phyloP scores from a whole-genome alignment of 2,113 vertebrate species.

The Antechinus flavipes region DNA sequence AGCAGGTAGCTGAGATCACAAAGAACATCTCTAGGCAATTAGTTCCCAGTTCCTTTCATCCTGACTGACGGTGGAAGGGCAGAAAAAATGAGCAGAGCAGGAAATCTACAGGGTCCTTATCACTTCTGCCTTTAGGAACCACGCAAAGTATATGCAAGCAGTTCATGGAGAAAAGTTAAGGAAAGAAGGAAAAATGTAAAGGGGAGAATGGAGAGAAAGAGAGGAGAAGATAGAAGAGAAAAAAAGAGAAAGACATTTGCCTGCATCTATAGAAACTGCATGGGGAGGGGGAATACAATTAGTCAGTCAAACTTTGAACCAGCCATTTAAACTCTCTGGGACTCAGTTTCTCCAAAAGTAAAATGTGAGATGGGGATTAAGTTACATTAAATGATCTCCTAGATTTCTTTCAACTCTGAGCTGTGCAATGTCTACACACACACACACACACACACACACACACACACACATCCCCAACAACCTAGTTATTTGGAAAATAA shows the following conservation, averaged over 20 bases:
- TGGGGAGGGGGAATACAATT: background rate
- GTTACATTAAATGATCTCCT: background rate
- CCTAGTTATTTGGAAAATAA: background rate
- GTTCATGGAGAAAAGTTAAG: background rate
- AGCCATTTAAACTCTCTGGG: background rate
- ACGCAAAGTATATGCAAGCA: slow-evolving; percentile 33
- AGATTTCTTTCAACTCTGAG: background rate
- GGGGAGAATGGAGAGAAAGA: background rate
- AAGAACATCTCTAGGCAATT: slow-evolving; percentile 18
- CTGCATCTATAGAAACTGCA: background rate
- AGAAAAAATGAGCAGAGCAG: slow-evolving; percentile 51
- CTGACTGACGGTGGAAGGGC: slow-evolving; percentile 70
- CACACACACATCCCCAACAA: background rate
- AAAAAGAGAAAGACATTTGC: background rate
- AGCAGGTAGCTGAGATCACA: slow-evolving; percentile 23
- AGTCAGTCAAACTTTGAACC: background rate
- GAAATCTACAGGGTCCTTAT: slow-evolving; percentile 58
- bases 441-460: background rate
- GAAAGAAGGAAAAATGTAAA: background rate
- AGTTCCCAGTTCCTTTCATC: slow-evolving; percentile 65
- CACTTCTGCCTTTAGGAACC: slow-evolving; percentile 54
- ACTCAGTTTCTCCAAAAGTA: background rate
- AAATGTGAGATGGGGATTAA: background rate
- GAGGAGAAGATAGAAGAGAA: background rate
- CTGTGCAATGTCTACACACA: background rate